Evolutionary conservation across 2,797 vertebrate species (phyloP), one percentile per base, ranked within the genome.

Genomic region (Pelodytes ibericus): DNA sequence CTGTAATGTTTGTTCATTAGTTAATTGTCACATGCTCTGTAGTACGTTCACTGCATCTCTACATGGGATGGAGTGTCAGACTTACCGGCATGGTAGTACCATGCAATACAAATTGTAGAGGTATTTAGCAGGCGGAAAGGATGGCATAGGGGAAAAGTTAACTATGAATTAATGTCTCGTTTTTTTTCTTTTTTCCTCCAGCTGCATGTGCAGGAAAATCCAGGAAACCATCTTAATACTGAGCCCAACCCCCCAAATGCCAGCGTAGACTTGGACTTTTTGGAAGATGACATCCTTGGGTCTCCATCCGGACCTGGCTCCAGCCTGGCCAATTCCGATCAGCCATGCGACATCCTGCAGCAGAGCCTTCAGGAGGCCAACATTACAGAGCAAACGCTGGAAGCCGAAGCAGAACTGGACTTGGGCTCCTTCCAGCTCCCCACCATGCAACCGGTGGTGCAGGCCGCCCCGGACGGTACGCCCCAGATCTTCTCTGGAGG

Each of bases 361-460:
- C 96, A 98, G 91, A 98, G 96, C 83, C 86, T 99, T 80, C 95
- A 96, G 0, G 96, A 98, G 85, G 96, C 96, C 77, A 99, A 98
- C 87, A 99, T 98, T 90, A 99, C 96, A 0, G 96, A 98, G 83
- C 97, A 99, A 86, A 98, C 96, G 0, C 83, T 99, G 75, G 95
- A 98, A 84, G 96, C 96, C 0, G 96, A 98, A 62, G 95, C 94
- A 0, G 97, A 98, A 84, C 89, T 99, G 89, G 97, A 98, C 82
- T 90, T 98, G 91, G 95, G 94, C 26, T 93, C 96, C 68, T 98
- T 98, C 83, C 96, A 95, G 66, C 92, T 98, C 44, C 93, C 95
- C n/a, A 90, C 92, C 25, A 89, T 99, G 2, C 93, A 96, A 24
- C 95, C 96, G 0, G 95, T 96, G 20, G 94, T 95, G 27, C 93